Conservation (phyloP, 2,888 invertebrate species). For the Erebia aethiops region DNA sequence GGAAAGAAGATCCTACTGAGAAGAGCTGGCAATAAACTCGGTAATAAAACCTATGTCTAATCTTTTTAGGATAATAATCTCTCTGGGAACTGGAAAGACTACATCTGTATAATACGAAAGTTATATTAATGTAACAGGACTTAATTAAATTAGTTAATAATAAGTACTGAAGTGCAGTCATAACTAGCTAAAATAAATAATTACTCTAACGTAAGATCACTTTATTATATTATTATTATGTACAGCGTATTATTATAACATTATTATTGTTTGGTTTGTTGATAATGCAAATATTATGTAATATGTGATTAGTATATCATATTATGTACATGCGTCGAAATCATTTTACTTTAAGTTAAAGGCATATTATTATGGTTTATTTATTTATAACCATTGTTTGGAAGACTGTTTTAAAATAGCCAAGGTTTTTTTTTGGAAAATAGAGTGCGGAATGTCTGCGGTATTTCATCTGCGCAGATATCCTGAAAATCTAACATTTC, state of each 20-base stretch:
- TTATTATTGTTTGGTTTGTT: slow-evolving; percentile 23
- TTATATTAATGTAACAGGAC: slow-evolving; percentile 1
- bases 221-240: slow-evolving; percentile 20
- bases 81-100: neutral
- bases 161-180: slow-evolving; percentile 21
- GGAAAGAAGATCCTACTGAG: too few species aligned
- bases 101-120: slow-evolving; percentile 9
- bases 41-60: too few species aligned
- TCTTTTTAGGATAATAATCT: too few species aligned
- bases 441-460: too few species aligned
- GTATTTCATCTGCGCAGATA: too few species aligned
- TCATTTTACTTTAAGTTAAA: neutral
- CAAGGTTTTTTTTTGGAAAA: too few species aligned
- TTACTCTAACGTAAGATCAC: slow-evolving; percentile 21
- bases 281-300: slow-evolving; percentile 19
- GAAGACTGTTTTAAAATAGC: neutral
- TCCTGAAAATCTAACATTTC: too few species aligned
- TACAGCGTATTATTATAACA: slow-evolving; percentile 32
- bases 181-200: slow-evolving; percentile 26
- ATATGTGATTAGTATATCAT: slow-evolving; percentile 17
- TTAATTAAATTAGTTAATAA: slow-evolving; percentile 18
- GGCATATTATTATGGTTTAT: neutral
- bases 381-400: neutral
- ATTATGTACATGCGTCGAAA: slow-evolving; percentile 4
- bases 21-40: too few species aligned